These are phyloP conservation scores for Parazoanthus atlanticus DNA, from an alignment of 92 coral and sea anemone species.

Conservation along the genomic window DNA sequence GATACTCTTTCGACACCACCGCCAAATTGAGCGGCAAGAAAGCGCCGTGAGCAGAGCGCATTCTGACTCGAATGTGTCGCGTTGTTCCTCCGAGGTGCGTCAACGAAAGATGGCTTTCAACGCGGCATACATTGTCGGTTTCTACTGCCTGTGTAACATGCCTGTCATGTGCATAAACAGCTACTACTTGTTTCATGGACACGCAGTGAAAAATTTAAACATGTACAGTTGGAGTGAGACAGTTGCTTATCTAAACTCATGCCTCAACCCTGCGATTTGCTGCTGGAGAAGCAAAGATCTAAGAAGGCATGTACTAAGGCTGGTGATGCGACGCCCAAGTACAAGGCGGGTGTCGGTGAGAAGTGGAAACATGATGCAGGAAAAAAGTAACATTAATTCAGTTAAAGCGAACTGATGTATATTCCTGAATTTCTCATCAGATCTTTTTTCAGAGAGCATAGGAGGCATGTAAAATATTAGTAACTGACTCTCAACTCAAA, in stretches of 20 bases:
- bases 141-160: constrained; percentile 69
- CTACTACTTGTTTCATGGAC: constrained; percentile 61
- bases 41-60: neutral
- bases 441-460: too few species aligned
- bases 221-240: constrained; percentile 82
- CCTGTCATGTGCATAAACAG: constrained; percentile 69
- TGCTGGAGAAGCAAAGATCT: constrained; percentile 71
- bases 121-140: constrained; percentile 77
- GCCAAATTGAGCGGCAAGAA: constrained; percentile 64
- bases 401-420: neutral
- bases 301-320: constrained; percentile 30
- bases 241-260: constrained; percentile 73
- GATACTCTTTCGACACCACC: constrained; percentile 69
- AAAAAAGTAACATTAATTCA: neutral
- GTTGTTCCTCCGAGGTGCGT: constrained; percentile 35
- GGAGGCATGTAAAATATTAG: too few species aligned
- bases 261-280: constrained; percentile 75
- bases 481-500: too few species aligned
- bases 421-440: neutral
- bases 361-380: neutral
- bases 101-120: constrained; percentile 72
- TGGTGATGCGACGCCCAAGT: neutral
- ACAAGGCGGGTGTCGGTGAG: neutral
- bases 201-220: constrained; percentile 48
- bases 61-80: constrained; percentile 32